Evolutionary conservation across 2,888 invertebrate genomes (phyloP).

Genomic region (Eupithecia insigniata): DNA sequence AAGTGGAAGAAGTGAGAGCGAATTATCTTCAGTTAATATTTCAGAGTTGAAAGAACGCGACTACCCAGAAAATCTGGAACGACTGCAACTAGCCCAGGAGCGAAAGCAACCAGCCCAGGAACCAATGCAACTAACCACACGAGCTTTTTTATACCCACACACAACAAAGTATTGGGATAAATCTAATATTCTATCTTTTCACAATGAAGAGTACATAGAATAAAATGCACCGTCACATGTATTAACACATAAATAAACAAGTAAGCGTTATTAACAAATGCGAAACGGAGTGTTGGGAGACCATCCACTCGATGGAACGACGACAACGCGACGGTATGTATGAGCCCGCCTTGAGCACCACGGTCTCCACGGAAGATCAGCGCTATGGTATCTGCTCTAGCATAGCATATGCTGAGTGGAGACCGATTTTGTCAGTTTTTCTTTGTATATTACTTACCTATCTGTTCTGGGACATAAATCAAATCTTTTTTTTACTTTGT

Average conservation of each 20-base stretch:
- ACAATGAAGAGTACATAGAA: not conserved
- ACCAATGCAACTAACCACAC: not conserved
- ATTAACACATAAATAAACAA: no score
- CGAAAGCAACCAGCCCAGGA: not conserved
- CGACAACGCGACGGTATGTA: no score
- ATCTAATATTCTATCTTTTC: not conserved
- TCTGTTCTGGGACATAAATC: no score
- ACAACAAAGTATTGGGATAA: not conserved
- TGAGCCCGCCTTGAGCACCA: no score
- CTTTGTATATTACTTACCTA: no score
- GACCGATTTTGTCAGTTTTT: no score
- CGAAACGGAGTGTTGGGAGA: not conserved
- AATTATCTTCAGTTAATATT: not conserved
- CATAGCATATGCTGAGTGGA: no score
- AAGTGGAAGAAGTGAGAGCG: not conserved
- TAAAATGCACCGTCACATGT: not conserved
- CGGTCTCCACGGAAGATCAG: no score
- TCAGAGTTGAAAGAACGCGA: not conserved
- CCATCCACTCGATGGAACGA: not conserved
- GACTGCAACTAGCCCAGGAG: not conserved
- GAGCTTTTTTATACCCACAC: not conserved
- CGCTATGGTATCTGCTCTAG: no score
- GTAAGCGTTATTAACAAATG: not conserved
- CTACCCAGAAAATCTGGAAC: not conserved
- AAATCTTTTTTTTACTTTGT: no score